Evolutionary conservation across 1,140 invertebrate genomes (phyloP), one percentile per base, ranked within the genome.

Genomic region (Euglossa dilemma): DNA sequence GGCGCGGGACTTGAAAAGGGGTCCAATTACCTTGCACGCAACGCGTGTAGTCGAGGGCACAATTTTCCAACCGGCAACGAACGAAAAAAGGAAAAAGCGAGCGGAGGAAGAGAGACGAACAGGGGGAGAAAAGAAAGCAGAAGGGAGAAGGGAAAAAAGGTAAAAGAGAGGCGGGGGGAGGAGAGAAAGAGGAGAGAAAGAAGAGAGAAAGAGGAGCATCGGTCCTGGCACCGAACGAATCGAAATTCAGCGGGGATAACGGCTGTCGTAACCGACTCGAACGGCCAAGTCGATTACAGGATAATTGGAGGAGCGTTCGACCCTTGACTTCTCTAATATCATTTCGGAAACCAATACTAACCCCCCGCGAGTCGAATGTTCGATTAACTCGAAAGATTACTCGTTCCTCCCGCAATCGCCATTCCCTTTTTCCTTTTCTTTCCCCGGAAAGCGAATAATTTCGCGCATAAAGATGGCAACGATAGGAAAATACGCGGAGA

Each of bases 1-100:
- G 57, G 25, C 43, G 74, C 57, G 76, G 25, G 61, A 70, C 84
- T 80, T 73, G 87, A 80, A 87, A 80, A 80, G 72, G 20, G 80
- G 36, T 66, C 56, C 86, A 88, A 89, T 89, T 89, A 89, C 85
- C 83, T 18, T 50, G 86, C 87, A 88, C 87, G 87, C 87, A 89
- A 88, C 80, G 86, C 85, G 80, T 72, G 69, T 67, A 71, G 85
- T 67, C 76, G 63, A 69, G 56, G 66, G 64, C 54, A 75, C 85
- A 63, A 78, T 85, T 88, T 88, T 84, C 86, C 74, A 85, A 36
- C 50, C 70, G 56, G 78, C 83, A 18, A 75, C 57, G 28, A 66
- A 75, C 7, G 20, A 74, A 18, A 18, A n/a, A n/a, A 2, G 14
- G 18, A 18, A 61, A 20, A 14, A 36, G 6, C n/a, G 0, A 11